Conservation (phyloP, 2,113 vertebrate genomes). For the Mormyrus lacerda region DNA sequence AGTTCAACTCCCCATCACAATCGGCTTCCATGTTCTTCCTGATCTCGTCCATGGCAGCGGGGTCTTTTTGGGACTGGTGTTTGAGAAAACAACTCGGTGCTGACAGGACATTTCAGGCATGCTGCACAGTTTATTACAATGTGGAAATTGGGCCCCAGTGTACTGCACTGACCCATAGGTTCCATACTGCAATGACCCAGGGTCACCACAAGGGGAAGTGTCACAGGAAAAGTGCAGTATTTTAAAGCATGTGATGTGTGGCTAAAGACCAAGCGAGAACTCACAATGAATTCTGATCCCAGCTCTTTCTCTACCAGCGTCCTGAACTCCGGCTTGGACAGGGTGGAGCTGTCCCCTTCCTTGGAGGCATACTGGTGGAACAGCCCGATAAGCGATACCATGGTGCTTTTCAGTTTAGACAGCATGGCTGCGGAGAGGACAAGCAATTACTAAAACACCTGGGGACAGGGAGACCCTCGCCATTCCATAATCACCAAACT, state of each 20-base stretch:
- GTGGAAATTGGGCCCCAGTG: neutral
- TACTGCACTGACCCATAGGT: neutral
- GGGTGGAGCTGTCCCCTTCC: constrained; percentile 56
- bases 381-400: constrained; percentile 63
- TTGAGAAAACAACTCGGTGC: neutral
- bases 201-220: neutral
- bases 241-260: neutral
- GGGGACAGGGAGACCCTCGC: neutral
- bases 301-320: constrained; percentile 53
- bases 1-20: constrained; percentile 75
- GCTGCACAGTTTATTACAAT: neutral
- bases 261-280: neutral
- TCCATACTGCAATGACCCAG: neutral
- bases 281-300: constrained; percentile 53
- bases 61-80: constrained; percentile 70
- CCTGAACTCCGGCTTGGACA: constrained; percentile 53
- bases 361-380: constrained; percentile 61
- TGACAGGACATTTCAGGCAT: neutral
- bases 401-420: constrained; percentile 61
- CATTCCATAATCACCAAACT: too few species aligned
- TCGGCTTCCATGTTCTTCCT: constrained; percentile 83
- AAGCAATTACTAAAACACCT: neutral
- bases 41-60: constrained; percentile 65
- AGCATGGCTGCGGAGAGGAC: constrained; percentile 44
- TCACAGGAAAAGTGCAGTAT: neutral